Conservation (phyloP, 2,113 vertebrate species). For the Sigmodon hispidus region DNA sequence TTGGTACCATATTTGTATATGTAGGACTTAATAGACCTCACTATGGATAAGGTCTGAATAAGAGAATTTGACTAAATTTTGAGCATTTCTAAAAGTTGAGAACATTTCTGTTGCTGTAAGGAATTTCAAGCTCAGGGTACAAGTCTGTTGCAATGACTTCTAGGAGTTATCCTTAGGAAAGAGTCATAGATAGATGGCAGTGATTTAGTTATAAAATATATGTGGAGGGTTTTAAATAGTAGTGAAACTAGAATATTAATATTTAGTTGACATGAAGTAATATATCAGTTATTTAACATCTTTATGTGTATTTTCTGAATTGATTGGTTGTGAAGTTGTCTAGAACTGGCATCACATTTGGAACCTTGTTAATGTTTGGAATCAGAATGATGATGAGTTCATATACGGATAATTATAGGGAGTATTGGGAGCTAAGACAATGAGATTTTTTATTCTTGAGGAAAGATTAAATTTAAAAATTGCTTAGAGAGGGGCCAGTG, state of each 20-base stretch:
- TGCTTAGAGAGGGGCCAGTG: background rate
- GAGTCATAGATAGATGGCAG: background rate
- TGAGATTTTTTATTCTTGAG: conserved; percentile 29
- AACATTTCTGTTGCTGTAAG: conserved; percentile 30
- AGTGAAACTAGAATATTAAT: conserved; percentile 27
- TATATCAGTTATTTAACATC: conserved; percentile 35
- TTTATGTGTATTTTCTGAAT: conserved; percentile 48
- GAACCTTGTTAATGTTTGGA: background rate
- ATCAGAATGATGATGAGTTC: background rate
- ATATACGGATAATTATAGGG: background rate
- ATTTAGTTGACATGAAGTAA: conserved; percentile 47
- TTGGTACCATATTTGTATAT: conserved; percentile 33
- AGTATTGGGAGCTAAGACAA: conserved; percentile 11
- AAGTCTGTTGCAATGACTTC: conserved; percentile 22
- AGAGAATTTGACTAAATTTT: conserved; percentile 14
- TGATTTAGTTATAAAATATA: conserved; percentile 45
- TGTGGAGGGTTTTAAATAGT: background rate
- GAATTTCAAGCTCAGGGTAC: conserved; percentile 22
- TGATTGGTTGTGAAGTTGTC: conserved; percentile 44
- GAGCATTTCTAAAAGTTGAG: conserved; percentile 55
- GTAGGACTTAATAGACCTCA: conserved; percentile 1
- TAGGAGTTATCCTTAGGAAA: conserved; percentile 37
- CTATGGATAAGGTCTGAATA: background rate
- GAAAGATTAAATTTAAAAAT: conserved; percentile 25
- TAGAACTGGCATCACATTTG: conserved; percentile 19